Conservation (phyloP, 2,113 vertebrate genomes). For the Bujurquina vittata region DNA sequence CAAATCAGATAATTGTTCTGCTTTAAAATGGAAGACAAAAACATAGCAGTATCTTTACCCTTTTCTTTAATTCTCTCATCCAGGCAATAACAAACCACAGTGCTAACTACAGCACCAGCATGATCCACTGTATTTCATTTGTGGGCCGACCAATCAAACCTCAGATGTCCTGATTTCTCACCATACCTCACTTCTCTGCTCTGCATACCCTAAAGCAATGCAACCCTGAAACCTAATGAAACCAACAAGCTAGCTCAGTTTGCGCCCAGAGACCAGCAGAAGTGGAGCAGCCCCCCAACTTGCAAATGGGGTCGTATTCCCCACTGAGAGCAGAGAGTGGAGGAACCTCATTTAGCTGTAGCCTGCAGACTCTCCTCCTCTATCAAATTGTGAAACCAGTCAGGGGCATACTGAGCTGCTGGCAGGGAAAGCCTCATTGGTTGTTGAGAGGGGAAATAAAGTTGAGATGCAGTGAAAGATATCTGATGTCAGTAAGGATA, state of each 20-base stretch:
- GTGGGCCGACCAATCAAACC: constrained; percentile 45
- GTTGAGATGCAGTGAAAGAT: constrained; percentile 12
- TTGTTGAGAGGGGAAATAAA: constrained; percentile 39
- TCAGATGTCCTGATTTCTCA: constrained; percentile 57
- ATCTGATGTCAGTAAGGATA: not conserved
- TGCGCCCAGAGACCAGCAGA: constrained; percentile 74
- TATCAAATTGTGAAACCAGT: constrained; percentile 51
- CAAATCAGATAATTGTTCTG: not conserved
- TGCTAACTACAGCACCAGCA: constrained; percentile 24
- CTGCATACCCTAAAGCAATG: constrained; percentile 70
- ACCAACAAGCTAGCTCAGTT: constrained; percentile 69
- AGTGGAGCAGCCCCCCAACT: constrained; percentile 78
- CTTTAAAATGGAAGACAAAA: constrained; percentile 2
- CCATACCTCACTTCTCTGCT: constrained; percentile 47
- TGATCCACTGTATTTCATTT: constrained; percentile 31
- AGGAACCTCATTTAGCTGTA: constrained; percentile 82
- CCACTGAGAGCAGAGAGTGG: constrained; percentile 74
- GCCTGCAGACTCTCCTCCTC: constrained; percentile 72
- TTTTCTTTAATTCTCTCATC: constrained; percentile 5
- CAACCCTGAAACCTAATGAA: constrained; percentile 70
- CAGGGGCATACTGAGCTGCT: constrained; percentile 43
- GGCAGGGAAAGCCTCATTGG: constrained; percentile 28
- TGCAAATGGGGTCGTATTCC: constrained; percentile 83
- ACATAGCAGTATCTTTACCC: not conserved
- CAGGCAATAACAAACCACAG: constrained; percentile 31